Percentiles rank a stretch among this genome's conserved stretches.
Conservation (phyloP, 2,797 vertebrate species). For the Centropyge bicolor region DNA sequence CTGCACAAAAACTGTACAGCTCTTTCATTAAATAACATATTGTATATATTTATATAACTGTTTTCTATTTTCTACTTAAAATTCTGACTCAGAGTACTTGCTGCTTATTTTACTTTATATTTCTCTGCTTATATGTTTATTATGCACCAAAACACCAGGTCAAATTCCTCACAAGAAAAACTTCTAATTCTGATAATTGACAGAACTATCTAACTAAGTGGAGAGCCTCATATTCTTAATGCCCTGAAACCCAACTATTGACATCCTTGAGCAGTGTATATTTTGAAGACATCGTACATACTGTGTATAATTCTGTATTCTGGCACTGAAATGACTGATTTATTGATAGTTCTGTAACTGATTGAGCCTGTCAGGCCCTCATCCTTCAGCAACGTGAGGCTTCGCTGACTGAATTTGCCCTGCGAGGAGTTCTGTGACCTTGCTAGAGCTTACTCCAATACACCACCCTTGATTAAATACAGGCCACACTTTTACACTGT, state of each 20-base stretch:
- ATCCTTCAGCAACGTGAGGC: conserved; percentile 52
- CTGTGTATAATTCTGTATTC: conserved; percentile 15
- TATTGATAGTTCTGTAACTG: conserved; percentile 57
- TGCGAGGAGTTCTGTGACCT: conserved; percentile 77
- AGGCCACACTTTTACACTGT: conserved; percentile 72
- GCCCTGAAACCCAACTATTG: conserved; percentile 18
- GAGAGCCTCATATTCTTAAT: conserved; percentile 22
- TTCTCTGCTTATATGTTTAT: no score
- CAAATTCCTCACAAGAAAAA: no score
- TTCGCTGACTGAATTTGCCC: conserved; percentile 62
- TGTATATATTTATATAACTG: no score
- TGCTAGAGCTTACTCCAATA: conserved; percentile 64
- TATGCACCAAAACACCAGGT: no score
- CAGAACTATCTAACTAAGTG: not conserved
- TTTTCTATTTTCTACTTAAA: no score
- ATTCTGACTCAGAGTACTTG: no score
- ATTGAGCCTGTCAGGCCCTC: conserved; percentile 40
- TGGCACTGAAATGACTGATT: conserved; percentile 38
- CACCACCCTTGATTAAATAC: conserved; percentile 79
- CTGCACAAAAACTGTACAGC: no score
- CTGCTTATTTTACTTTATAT: no score
- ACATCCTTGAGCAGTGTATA: not conserved
- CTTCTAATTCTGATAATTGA: not conserved
- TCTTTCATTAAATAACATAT: no score
- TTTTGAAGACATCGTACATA: conserved; percentile 9